Base-by-base conservation (phyloP, 2,797 vertebrate species). In the Gambusia yucatana region DNA sequence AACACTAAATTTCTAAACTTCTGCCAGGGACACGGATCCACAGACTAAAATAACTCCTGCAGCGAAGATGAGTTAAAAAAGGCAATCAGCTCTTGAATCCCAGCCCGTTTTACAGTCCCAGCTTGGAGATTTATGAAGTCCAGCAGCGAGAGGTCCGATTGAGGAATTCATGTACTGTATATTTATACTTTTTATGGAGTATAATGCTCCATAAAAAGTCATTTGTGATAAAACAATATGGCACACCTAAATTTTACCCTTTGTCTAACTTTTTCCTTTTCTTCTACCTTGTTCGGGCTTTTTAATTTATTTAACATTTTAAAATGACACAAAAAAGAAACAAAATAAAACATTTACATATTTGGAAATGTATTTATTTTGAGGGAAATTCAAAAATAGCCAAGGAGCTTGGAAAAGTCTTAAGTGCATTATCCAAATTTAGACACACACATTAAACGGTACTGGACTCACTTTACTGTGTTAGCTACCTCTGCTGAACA, bases 151-250 rank as follows among this genome's bases (percentile, higher is more conserved):
- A 91, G 89, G 89, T 89, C 84, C 77, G 78, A 89, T 90, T 92
- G 87, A 92, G 87, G 87, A 90, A 84, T 92, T 86, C 91, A 90
- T 84, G 88, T 85, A 90, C 91, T 84, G 84, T 89, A 89, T 91
- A 88, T 89, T 86, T 82, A 89, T 84, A 81, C 80, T 81, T 92
- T 94, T 94, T 91, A 93, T 92, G 89, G 87, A 92, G 86, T 86
- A 65, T 73, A 86, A 86, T 84, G 78, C 78, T 83, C 92, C 91
- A 84, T 55, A 55, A 55, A 55, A 55, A 11, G 82, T 88, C 84
- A 82, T 93, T 91, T 52, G 22, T 22, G 7, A 25, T 22, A 3
- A 52, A 52, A 94, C 94, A 67, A 94, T 80, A 92, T 79, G 87
- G 63, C 84, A 83, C 87, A 93, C 90, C 86, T 89, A 57, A 79